Evolutionary conservation across 2,888 invertebrate genomes (phyloP), one percentile per base, ranked within the genome.

Genomic region (Drosophila pseudotakahashii): DNA sequence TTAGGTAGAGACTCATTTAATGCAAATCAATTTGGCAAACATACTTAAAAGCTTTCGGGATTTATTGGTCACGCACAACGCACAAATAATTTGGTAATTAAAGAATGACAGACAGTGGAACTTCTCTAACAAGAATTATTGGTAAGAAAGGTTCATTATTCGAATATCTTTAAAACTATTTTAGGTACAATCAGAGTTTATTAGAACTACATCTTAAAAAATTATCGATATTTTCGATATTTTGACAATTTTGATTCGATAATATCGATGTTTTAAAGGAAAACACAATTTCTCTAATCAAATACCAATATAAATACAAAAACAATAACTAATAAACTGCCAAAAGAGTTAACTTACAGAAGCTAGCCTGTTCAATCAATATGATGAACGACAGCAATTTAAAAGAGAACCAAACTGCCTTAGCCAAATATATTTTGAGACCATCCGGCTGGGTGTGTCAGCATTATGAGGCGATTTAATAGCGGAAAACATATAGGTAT

Each of bases 361-460:
- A 34, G 10, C 30, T n/a, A 1, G 10, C 14, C 61, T 37, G 32
- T 61, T 10, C 32, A 64, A 51, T 52, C 44, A 44, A 45, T 64
- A 36, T 34, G 68, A 64, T 52, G 30, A 67, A 67, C 67, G 53
- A 19, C 53, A 45, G 39, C 19, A 41, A 45, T 37, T 44, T 36
- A 45, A 64, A 32, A 37, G 23, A 44, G 53, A 53, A 53, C 64
- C 45, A 36, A 16, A 39, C 19, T 19, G 19, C 19, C 19, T 19
- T 19, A 19, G 19, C 16, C 39, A 51, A 66, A 52, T 45, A 52
- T 32, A 67, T 26, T 52, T 32, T 23, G 30, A 23, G 68, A 67
- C 68, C 32, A 64, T 64, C 67, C 45, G 44, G 64, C 32, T 47
- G 66, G 66, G 66, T 69, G 66, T 66, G 66, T 66, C 66, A 54